These are phyloP conservation scores for Dermatophagoides farinae DNA, from an alignment of 1,140 invertebrate species.

Conservation along the genomic window DNA sequence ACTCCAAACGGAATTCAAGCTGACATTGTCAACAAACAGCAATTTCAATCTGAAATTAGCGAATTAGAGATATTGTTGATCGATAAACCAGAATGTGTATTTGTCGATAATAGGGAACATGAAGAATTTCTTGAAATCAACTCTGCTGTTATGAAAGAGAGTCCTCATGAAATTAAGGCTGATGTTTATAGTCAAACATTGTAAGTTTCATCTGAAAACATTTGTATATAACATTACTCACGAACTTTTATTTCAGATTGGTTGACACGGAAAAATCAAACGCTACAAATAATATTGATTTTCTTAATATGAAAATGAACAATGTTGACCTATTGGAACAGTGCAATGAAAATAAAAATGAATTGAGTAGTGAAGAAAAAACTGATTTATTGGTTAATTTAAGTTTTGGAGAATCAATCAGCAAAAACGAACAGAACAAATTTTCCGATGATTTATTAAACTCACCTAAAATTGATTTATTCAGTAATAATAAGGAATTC, in stretches of 20 bases:
- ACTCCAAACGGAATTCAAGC: background rate
- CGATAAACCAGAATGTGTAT: background rate
- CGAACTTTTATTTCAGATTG: too few relatives aligned
- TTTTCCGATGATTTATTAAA: too few relatives aligned
- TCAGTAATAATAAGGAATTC: background rate
- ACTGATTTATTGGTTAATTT: background rate
- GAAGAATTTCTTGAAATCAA: background rate
- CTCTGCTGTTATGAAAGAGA: too few relatives aligned
- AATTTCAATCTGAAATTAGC: background rate
- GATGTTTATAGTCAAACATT: too few relatives aligned
- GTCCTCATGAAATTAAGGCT: too few relatives aligned
- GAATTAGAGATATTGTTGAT: background rate
- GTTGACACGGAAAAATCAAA: background rate
- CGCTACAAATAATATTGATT: constrained; percentile 11
- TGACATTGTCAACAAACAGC: background rate
- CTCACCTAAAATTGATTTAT: background rate
- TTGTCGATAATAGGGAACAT: background rate
- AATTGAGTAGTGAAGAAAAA: background rate
- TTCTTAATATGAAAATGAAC: background rate
- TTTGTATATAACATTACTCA: background rate
- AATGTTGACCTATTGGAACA: background rate
- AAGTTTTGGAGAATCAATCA: background rate
- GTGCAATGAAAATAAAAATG: too few relatives aligned
- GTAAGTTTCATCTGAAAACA: constrained; percentile 1
- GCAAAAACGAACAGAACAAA: too few relatives aligned